Evolutionary conservation across 2,113 vertebrate genomes (phyloP).

Genomic region (Solea solea): DNA sequence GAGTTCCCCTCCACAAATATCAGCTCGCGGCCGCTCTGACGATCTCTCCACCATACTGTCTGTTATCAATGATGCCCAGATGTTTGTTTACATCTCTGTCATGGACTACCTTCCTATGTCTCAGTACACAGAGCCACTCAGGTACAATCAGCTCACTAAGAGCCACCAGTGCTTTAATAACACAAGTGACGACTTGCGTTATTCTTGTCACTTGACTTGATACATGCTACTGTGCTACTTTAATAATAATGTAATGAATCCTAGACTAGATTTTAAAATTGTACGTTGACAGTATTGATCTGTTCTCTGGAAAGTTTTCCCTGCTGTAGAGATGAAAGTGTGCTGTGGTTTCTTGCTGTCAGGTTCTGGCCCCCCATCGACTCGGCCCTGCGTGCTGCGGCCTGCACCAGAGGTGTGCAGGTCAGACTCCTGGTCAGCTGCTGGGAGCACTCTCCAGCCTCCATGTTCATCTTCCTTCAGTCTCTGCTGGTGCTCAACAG

Average conservation of each 20-base stretch:
- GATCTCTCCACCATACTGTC: constrained; percentile 83
- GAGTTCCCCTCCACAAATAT: constrained; percentile 81
- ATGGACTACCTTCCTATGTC: constrained; percentile 84
- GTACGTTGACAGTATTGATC: too few relatives aligned
- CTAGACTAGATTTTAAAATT: too few relatives aligned
- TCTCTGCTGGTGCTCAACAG: constrained; percentile 78
- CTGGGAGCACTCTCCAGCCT: constrained; percentile 78
- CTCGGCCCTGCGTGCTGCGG: constrained; percentile 72
- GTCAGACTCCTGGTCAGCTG: constrained; percentile 86
- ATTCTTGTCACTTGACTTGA: too few relatives aligned
- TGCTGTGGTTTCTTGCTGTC: constrained; percentile 1
- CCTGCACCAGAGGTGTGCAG: constrained; percentile 75
- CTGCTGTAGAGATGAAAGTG: not conserved
- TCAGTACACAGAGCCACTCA: constrained; percentile 70
- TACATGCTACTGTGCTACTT: too few relatives aligned
- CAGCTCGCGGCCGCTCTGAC: constrained; percentile 76
- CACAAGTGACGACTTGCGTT: too few relatives aligned
- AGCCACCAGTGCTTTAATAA: not conserved
- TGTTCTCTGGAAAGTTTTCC: not conserved
- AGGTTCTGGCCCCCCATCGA: constrained; percentile 87
- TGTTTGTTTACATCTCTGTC: constrained; percentile 81
- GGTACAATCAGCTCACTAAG: constrained; percentile 59
- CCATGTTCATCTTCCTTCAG: constrained; percentile 85
- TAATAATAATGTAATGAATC: not conserved
- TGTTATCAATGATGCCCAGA: constrained; percentile 78